Evolutionary conservation across 2,888 invertebrate species (phyloP).

Genomic region (Drosophila dives): DNA sequence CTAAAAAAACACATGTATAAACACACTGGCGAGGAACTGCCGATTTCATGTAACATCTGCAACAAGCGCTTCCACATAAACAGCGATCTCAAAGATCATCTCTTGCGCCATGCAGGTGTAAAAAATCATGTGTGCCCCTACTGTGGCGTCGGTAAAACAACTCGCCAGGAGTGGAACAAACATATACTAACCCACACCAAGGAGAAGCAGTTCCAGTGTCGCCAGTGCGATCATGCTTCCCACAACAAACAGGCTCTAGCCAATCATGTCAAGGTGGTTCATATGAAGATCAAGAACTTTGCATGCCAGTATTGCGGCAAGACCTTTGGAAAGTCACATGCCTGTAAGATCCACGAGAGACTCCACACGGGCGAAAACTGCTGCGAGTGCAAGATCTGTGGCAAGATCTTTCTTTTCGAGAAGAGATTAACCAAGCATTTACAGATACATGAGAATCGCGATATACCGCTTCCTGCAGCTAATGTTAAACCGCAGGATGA

Average conservation of each 20-base stretch:
- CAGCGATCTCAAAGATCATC: conserved; percentile 82
- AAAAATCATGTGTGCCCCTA: conserved; percentile 83
- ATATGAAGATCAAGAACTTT: conserved; percentile 81
- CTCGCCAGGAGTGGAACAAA: conserved; percentile 82
- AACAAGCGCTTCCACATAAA: conserved; percentile 82
- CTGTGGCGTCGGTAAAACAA: conserved; percentile 83
- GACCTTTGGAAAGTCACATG: conserved; percentile 80
- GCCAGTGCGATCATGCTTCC: conserved; percentile 77
- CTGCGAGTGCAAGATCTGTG: conserved; percentile 81
- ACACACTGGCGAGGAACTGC: conserved; percentile 82
- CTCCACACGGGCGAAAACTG: conserved; percentile 81
- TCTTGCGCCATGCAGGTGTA: conserved; percentile 82
- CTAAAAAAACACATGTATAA: conserved; percentile 83
- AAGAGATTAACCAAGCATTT: conserved; percentile 80
- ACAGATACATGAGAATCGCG: conserved; percentile 81
- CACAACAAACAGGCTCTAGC: conserved; percentile 81
- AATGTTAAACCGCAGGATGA: conserved; percentile 21
- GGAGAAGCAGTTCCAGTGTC: conserved; percentile 82
- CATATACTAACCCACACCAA: conserved; percentile 83
- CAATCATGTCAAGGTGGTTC: conserved; percentile 81
- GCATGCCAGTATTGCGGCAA: conserved; percentile 82
- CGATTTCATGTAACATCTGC: conserved; percentile 82
- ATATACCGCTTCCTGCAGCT: conserved; percentile 31
- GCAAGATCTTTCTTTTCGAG: conserved; percentile 80
- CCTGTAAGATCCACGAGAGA: conserved; percentile 81